A percentile compares a stretch with the other conserved stretches of the same genome.
phyloP scores from a whole-genome alignment of 2,888 invertebrate species.

The Apoda limacodes region DNA sequence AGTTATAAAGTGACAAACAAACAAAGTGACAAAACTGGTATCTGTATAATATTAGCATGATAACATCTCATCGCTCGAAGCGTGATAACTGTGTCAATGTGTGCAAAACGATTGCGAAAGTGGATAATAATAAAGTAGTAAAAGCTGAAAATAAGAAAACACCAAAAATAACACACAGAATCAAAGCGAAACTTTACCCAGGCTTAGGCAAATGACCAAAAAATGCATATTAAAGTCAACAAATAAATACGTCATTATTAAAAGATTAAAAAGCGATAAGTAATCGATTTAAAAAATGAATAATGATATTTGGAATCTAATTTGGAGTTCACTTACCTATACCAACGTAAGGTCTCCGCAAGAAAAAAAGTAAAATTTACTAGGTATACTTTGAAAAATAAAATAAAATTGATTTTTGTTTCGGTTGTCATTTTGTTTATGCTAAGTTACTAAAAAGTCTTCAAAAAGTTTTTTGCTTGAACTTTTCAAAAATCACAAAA shows the following conservation, averaged over 20 bases:
- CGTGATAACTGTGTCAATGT: no score
- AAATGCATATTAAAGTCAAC: slow-evolving; percentile 42
- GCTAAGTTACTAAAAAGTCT: no score
- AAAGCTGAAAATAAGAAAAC: slow-evolving; percentile 36
- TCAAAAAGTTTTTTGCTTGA: no score
- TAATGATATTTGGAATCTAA: slow-evolving; percentile 51
- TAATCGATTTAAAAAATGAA: slow-evolving; percentile 34
- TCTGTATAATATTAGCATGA: no score
- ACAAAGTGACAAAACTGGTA: no score
- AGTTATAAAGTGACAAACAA: no score
- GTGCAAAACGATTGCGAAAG: no score
- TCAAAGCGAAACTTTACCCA: slow-evolving; percentile 70
- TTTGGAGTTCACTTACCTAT: slow-evolving; percentile 66
- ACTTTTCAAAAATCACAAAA: no score
- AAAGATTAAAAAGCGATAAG: slow-evolving; percentile 45
- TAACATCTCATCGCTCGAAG: no score
- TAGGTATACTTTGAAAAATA: no score
- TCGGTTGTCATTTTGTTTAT: slow-evolving; percentile 18
- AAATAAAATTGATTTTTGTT: slow-evolving; percentile 29
- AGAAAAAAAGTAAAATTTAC: slow-evolving; percentile 68
- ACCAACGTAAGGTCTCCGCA: slow-evolving; percentile 69
- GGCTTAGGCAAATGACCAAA: slow-evolving; percentile 39
- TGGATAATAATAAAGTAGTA: no score
- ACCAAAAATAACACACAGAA: slow-evolving; percentile 42
- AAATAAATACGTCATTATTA: slow-evolving; percentile 28